These are phyloP conservation scores for Gadus macrocephalus DNA, from an alignment of 2,113 vertebrate species.

Conservation along the genomic window DNA sequence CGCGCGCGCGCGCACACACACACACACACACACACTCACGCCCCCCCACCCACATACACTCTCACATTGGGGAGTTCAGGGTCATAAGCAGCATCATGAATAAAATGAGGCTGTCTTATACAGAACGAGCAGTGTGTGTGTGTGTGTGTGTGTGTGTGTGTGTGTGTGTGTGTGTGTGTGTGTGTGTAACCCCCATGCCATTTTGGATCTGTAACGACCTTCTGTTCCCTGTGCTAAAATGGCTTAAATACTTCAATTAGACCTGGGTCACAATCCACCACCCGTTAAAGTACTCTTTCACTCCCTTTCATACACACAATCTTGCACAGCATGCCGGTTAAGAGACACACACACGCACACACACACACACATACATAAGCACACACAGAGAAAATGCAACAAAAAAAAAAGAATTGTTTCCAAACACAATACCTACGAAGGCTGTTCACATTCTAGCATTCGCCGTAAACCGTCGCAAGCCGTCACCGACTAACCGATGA, in stretches of 20 bases:
- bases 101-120: constrained; percentile 72
- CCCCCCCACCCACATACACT: constrained; percentile 16
- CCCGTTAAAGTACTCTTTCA: constrained; percentile 67
- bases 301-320: constrained; percentile 28
- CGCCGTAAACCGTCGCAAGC: no score
- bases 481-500: no score
- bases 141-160: constrained; percentile 20
- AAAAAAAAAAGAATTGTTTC: constrained; percentile 26
- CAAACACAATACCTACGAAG: no score
- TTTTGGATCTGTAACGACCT: constrained; percentile 73
- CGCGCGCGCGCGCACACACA: constrained; percentile 30
- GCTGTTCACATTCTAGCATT: no score
- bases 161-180: constrained; percentile 49
- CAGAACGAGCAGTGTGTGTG: constrained; percentile 54
- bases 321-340: no score
- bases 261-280: constrained; percentile 74
- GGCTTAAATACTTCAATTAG: constrained; percentile 78
- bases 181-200: constrained; percentile 65
- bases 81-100: constrained; percentile 75
- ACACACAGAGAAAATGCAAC: constrained; percentile 22
- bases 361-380: constrained; percentile 12
- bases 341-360: not conserved
- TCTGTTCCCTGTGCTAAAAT: constrained; percentile 73
- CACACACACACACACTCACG: constrained; percentile 32
- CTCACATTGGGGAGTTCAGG: constrained; percentile 72